Evolutionary conservation across 2,113 vertebrate genomes (phyloP).

Genomic region (Panthera tigris): DNA sequence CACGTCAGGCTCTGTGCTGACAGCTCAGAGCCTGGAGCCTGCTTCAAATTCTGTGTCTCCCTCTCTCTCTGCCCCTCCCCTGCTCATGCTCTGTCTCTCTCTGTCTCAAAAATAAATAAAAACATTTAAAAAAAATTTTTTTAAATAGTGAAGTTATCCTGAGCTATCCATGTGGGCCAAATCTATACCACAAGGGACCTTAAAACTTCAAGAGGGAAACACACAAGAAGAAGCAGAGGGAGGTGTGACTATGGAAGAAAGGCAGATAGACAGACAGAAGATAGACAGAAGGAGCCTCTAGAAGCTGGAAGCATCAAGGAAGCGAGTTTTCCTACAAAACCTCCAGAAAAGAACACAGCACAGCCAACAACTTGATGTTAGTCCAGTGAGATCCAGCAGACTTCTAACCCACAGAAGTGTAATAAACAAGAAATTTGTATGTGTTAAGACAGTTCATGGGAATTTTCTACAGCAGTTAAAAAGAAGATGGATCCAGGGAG

Average conservation of each 20-base stretch:
- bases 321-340: background rate
- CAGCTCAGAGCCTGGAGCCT: no score
- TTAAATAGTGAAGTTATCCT: background rate
- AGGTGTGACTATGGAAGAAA: background rate
- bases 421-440: background rate
- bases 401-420: background rate
- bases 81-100: no score
- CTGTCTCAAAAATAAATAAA: no score
- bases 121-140: no score
- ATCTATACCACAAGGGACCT: background rate
- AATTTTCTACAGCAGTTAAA: background rate
- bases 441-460: background rate
- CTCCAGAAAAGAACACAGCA: background rate
- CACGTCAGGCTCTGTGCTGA: no score
- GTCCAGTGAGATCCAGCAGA: no score
- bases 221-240: background rate
- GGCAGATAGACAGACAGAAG: background rate
- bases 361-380: background rate
- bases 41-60: no score
- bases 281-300: background rate
- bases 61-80: no score
- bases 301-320: background rate
- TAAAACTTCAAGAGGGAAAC: background rate
- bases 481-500: background rate
- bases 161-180: background rate